phyloP scores from a whole-genome alignment of 2,888 invertebrate species.

The Tenthredo scrophulariae region DNA sequence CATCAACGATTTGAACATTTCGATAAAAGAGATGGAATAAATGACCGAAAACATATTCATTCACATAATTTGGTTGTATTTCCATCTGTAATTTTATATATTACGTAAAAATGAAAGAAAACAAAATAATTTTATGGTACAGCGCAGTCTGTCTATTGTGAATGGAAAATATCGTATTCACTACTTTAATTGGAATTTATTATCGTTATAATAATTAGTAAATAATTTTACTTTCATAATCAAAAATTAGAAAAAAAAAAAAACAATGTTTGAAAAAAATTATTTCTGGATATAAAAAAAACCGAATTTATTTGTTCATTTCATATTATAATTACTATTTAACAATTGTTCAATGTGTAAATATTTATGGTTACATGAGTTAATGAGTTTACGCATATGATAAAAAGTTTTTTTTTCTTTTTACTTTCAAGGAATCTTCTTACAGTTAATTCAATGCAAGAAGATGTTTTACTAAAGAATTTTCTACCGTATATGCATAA shows the following conservation, averaged over 20 bases:
- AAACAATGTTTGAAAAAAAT: neutral
- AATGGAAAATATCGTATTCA: neutral
- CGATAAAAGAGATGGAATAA: neutral
- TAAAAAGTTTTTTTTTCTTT: conserved; percentile 10
- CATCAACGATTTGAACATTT: neutral
- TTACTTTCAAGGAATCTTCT: neutral
- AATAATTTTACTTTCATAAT: neutral
- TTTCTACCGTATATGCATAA: neutral
- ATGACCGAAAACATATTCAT: neutral
- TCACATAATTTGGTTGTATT: neutral
- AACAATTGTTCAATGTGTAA: neutral
- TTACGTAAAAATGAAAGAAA: neutral
- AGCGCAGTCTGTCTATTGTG: neutral
- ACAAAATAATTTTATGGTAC: neutral
- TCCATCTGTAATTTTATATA: neutral
- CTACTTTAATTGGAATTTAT: neutral
- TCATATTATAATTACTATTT: neutral
- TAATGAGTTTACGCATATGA: neutral
- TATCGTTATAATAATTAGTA: neutral
- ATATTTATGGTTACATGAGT: neutral
- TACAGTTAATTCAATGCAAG: conserved; percentile 35
- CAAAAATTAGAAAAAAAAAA: neutral
- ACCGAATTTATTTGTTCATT: neutral
- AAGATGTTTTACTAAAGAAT: conserved; percentile 47
- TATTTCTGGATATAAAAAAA: neutral